These are phyloP conservation scores for Pseudomugil gertrudae DNA, from an alignment of 2,797 vertebrate genomes.

Conservation along the genomic window DNA sequence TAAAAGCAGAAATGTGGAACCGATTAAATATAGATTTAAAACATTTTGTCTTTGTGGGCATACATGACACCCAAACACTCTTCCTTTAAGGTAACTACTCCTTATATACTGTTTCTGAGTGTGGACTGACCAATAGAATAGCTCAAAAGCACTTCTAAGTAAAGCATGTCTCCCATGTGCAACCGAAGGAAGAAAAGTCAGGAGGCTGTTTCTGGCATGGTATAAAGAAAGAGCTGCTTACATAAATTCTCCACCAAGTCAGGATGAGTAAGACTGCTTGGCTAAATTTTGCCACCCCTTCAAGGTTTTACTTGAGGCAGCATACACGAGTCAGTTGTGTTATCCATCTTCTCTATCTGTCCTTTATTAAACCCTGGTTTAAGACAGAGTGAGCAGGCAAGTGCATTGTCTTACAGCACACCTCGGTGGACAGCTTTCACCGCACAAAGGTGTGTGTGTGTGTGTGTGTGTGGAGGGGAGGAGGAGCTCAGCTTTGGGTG, in stretches of 20 bases:
- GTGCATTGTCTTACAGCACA: constrained; percentile 5
- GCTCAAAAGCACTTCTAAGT: constrained; percentile 31
- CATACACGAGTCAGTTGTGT: constrained; percentile 3
- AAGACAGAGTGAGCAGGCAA: constrained; percentile 14
- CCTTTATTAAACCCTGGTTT: constrained; percentile 24
- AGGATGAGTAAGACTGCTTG: constrained; percentile 36
- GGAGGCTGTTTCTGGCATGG: constrained; percentile 24
- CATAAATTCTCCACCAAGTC: constrained; percentile 38
- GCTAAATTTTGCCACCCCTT: constrained; percentile 15
- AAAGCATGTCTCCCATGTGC: constrained; percentile 28
- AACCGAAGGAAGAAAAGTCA: constrained; percentile 22
- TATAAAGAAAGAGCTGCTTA: constrained; percentile 37
- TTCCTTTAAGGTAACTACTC: not conserved
- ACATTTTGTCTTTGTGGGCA: no score
- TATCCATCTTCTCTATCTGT: constrained; percentile 28
- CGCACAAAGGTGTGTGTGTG: not conserved
- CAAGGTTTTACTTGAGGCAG: constrained; percentile 21
- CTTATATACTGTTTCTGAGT: constrained; percentile 5
- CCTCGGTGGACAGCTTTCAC: not conserved
- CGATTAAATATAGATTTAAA: no score
- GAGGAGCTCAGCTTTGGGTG: not conserved
- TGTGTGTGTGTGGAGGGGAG: constrained; percentile 1
- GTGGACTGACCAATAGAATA: constrained; percentile 17
- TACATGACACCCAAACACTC: no score
- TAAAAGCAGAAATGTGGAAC: no score